Evolutionary conservation across 1,140 invertebrate species (phyloP).

Genomic region (Conus ventricosus): DNA sequence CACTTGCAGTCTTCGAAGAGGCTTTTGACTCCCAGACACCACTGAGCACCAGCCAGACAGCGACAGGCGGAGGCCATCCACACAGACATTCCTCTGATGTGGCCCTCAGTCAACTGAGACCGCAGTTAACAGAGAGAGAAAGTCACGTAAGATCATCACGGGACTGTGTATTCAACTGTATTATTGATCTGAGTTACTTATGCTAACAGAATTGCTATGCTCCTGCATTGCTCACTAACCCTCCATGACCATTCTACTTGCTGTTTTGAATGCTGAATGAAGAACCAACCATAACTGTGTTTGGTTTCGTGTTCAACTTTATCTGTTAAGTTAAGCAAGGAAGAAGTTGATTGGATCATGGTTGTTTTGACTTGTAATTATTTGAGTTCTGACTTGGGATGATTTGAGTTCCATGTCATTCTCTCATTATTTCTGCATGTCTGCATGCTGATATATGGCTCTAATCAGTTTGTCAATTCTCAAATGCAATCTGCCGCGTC

Average conservation of each 20-base stretch:
- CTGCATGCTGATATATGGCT: background rate
- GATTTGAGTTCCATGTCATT: background rate
- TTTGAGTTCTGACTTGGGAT: background rate
- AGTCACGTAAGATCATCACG: slow-evolving; percentile 29
- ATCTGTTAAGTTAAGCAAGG: background rate
- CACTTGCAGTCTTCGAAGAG: background rate
- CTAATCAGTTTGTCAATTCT: slow-evolving; percentile 1
- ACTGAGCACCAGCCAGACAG: background rate
- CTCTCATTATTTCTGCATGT: background rate
- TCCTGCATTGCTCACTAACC: slow-evolving; percentile 29
- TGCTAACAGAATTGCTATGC: slow-evolving; percentile 17
- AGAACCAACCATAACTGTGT: slow-evolving; percentile 29
- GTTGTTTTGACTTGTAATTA: background rate
- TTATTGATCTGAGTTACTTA: slow-evolving; percentile 2
- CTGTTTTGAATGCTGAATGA: background rate
- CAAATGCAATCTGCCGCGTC: background rate
- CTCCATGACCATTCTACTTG: slow-evolving; percentile 1
- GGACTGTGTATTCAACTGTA: background rate
- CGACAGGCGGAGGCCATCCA: background rate
- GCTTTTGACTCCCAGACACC: background rate
- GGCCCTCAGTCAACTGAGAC: slow-evolving; percentile 4
- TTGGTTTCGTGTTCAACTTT: background rate
- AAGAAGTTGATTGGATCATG: background rate
- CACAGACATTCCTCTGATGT: background rate
- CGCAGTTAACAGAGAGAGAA: slow-evolving; percentile 24